phyloP scores from a whole-genome alignment of 2,888 invertebrate species.

The Celastrina argiolus region DNA sequence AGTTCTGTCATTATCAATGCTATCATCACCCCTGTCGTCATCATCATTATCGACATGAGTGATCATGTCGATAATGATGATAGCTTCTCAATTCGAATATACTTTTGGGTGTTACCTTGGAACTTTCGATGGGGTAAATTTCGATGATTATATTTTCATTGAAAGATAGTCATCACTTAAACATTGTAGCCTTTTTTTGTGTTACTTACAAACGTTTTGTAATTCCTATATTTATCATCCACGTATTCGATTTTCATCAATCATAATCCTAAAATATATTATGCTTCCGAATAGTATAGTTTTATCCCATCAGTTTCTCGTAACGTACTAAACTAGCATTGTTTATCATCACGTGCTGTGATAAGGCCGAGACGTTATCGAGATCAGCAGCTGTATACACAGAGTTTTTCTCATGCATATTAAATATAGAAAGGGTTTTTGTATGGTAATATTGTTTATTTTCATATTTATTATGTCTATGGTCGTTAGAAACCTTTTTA shows the following conservation, averaged over 20 bases:
- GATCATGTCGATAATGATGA: no score
- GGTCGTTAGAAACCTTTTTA: neutral
- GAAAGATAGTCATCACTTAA: no score
- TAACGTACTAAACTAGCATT: neutral
- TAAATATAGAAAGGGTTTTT: neutral
- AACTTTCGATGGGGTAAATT: no score
- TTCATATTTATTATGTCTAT: neutral
- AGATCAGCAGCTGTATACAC: conserved; percentile 6
- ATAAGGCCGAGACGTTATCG: neutral
- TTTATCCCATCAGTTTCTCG: neutral
- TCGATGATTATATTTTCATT: no score
- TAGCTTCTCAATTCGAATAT: no score
- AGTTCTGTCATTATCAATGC: conserved; percentile 10
- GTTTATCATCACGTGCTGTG: conserved; percentile 12
- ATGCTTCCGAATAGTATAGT: neutral
- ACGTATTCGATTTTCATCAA: no score
- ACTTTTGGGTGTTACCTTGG: no score
- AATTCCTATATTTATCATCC: neutral
- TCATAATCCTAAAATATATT: no score
- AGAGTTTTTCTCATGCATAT: neutral
- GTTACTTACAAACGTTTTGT: neutral
- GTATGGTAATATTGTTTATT: conserved; percentile 5
- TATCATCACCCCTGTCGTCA: conserved; percentile 4
- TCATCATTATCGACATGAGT: neutral
- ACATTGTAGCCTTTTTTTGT: no score